Evolutionary conservation across 2,113 vertebrate species (phyloP).

Genomic region (Shinisaurus crocodilurus): DNA sequence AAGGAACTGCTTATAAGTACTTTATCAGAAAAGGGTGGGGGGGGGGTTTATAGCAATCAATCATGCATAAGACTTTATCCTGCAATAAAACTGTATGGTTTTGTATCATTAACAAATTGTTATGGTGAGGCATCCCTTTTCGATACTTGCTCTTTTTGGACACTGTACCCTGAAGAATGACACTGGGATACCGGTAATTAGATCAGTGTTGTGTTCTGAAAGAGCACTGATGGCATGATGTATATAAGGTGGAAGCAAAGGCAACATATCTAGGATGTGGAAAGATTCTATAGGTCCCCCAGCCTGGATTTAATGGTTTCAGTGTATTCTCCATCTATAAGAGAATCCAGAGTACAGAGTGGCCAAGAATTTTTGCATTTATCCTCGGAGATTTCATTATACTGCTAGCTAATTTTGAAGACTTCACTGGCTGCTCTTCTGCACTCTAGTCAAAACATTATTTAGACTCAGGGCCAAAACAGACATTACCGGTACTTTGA

Average conservation of each 20-base stretch:
- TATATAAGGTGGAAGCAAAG: background rate
- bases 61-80: slow-evolving; percentile 28
- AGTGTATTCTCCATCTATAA: slow-evolving; percentile 25
- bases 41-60: no score
- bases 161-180: background rate
- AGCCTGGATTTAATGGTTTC: background rate
- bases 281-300: background rate
- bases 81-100: slow-evolving; percentile 40
- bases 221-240: background rate
- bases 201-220: background rate
- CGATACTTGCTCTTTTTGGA: background rate
- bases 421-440: slow-evolving; percentile 28
- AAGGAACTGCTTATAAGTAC: slow-evolving; percentile 54
- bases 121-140: background rate
- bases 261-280: background rate
- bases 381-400: slow-evolving; percentile 25
- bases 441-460: slow-evolving; percentile 22
- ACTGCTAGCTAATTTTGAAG: slow-evolving; percentile 25
- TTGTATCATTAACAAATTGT: slow-evolving; percentile 12
- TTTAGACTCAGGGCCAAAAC: background rate
- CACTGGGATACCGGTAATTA: background rate
- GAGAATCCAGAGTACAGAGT: slow-evolving; percentile 22
- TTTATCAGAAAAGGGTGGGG: slow-evolving; percentile 55
- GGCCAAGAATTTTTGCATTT: slow-evolving; percentile 2
- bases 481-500: no score